Percentiles rank a stretch among this genome's conserved stretches.
Conservation (phyloP, 1,140 invertebrate species). For the Mercenaria mercenaria region DNA sequence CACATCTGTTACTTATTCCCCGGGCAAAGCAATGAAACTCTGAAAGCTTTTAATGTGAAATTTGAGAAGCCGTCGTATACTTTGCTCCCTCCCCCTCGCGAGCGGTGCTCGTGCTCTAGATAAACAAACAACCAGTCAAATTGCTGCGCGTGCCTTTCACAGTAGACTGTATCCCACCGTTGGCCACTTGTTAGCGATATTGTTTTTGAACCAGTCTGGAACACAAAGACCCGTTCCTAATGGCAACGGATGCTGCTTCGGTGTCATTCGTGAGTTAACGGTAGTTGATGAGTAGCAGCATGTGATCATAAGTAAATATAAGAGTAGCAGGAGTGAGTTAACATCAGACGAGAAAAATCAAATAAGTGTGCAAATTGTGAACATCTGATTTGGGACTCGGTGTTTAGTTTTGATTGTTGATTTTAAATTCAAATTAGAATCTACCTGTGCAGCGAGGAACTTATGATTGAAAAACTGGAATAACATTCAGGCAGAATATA, state of each 20-base stretch:
- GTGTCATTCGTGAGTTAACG: conserved; percentile 57
- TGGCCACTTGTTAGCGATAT: conserved; percentile 65
- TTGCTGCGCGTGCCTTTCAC: conserved; percentile 51
- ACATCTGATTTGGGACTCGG: conserved; percentile 5
- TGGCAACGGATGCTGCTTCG: conserved; percentile 53
- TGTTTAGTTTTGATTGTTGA: not conserved
- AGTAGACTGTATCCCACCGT: conserved; percentile 5
- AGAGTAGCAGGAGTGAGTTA: conserved; percentile 29
- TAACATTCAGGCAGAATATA: not conserved
- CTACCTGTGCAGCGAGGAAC: no score
- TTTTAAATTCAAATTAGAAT: no score
- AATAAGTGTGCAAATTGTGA: not conserved
- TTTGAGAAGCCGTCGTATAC: conserved; percentile 50
- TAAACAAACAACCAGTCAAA: conserved; percentile 65
- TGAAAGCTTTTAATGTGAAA: conserved; percentile 50
- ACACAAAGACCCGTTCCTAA: conserved; percentile 59
- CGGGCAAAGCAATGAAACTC: conserved; percentile 19
- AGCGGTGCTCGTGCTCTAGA: conserved; percentile 56
- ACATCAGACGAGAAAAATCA: conserved; percentile 12
- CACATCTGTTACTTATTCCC: not conserved
- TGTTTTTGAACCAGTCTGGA: conserved; percentile 64
- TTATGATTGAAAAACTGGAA: not conserved
- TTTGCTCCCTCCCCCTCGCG: conserved; percentile 60
- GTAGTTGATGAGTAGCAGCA: conserved; percentile 46
- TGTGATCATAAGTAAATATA: conserved; percentile 56